Base-by-base conservation (phyloP, 2,113 vertebrate genomes). In the Climacteris rufus region DNA sequence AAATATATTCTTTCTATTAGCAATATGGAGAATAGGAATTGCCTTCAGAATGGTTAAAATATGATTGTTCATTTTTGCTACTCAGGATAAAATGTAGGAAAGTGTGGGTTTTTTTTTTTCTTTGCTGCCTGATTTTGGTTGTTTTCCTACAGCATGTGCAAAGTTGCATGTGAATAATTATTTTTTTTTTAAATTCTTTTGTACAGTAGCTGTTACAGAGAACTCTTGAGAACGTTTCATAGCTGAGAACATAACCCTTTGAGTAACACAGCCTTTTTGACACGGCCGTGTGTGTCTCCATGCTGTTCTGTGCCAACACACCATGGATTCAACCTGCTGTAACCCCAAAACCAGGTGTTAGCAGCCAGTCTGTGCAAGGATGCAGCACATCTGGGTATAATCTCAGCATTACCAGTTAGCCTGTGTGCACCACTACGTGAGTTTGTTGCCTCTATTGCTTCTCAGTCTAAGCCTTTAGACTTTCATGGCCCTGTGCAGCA, bases 281-380 rank as follows among this genome's bases (percentile, higher is more conserved):
- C 23, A 12, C 5, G 17, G 28, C 39, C n/a, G 18, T 18, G 4
- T 40, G 14, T 57, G 13, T 49, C 18, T 70, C 50, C 13, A 0
- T 49, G 21, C 68, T 69, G 21, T 59, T n/a, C 2, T 1, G 0
- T 42, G 30, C 30, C 0, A 3, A 28, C 1, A 27, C 49, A 52
- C 57, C 18, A 16, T 21, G 40, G 45, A 31, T 81, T 52, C 60
- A 64, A 15, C 33, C 5, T 13, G 12, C 45, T 74, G 57, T 86
- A 70, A 45, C 47, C 24, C 49, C n/a, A 35, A 64, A 52, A 10
- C 8, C 40, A 14, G 14, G 28, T 25, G 33, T 63, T 63, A 14
- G 39, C 68, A 61, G 31, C 35, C 56, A 35, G 23, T 17, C 53
- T 76, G 35, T 20, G 13, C 15, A 4, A 6, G 40, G 30, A 30